phyloP scores from a whole-genome alignment of 2,113 vertebrate genomes.

The Synchiropus splendidus region DNA sequence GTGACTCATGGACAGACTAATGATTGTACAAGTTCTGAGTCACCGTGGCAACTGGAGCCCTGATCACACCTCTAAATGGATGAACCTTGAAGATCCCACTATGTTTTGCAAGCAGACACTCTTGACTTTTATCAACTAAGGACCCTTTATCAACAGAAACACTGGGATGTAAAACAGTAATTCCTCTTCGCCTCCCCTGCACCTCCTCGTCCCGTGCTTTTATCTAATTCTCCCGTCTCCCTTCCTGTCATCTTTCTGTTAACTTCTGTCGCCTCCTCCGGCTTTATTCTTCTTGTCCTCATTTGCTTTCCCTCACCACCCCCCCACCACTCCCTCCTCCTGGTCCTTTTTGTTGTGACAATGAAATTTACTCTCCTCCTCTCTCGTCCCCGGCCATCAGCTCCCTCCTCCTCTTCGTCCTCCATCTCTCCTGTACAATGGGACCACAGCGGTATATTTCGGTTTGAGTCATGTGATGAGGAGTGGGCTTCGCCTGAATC shows the following conservation, averaged over 20 bases:
- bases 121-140: too few relatives aligned
- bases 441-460: conserved; percentile 47
- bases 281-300: conserved; percentile 22
- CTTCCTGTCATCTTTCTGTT: conserved; percentile 25
- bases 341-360: conserved; percentile 44
- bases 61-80: conserved; percentile 24
- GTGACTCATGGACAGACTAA: conserved; percentile 35
- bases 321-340: conserved; percentile 22
- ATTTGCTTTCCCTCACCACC: not conserved
- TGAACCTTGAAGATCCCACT: conserved; percentile 13
- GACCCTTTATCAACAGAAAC: not conserved
- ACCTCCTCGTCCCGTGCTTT: conserved; percentile 11
- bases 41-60: conserved; percentile 29
- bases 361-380: conserved; percentile 36
- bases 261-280: conserved; percentile 34
- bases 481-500: conserved; percentile 31
- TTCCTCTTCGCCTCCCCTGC: not conserved
- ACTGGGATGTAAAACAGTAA: not conserved
- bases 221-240: conserved; percentile 25
- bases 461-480: conserved; percentile 46
- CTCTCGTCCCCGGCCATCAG: conserved; percentile 23
- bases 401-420: conserved; percentile 22
- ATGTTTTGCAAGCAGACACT: too few relatives aligned
- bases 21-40: conserved; percentile 37
- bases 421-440: conserved; percentile 39